Percentiles rank a stretch among this genome's conserved stretches.
These are phyloP conservation scores for Larimichthys crocea DNA, from an alignment of 2,113 vertebrate species.

Conservation along the genomic window DNA sequence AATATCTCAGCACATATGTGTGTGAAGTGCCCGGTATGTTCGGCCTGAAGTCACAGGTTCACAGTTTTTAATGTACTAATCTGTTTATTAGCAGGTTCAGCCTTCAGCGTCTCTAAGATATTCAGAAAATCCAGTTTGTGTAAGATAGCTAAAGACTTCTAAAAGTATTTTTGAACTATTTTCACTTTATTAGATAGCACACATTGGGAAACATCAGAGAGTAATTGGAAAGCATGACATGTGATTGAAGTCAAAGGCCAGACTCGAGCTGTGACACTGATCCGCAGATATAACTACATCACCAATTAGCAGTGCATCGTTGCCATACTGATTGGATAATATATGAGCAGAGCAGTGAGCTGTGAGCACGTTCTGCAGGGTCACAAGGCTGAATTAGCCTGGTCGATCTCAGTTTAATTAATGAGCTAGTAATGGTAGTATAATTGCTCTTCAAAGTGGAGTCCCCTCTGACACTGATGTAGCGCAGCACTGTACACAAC, in stretches of 20 bases:
- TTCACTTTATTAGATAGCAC: conserved; percentile 15
- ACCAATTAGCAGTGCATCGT: conserved; percentile 61
- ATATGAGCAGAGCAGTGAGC: conserved; percentile 60
- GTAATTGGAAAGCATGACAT: conserved; percentile 47
- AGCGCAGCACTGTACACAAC: conserved; percentile 31
- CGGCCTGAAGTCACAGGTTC: conserved; percentile 20
- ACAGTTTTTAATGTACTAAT: neutral
- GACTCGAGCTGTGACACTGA: conserved; percentile 53
- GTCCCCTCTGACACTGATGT: conserved; percentile 60
- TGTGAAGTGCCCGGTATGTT: conserved; percentile 21
- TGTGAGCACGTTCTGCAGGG: conserved; percentile 54
- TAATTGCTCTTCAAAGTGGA: conserved; percentile 70
- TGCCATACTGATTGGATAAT: conserved; percentile 64
- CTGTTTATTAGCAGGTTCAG: neutral
- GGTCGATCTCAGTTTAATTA: conserved; percentile 73
- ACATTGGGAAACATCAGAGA: conserved; percentile 23
- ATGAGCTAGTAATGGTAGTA: conserved; percentile 61
- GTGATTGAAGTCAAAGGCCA: conserved; percentile 65
- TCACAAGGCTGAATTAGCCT: conserved; percentile 70
- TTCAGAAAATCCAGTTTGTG: neutral
- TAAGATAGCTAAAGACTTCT: neutral
- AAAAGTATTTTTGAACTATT: conserved; percentile 11
- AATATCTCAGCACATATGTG: conserved; percentile 1
- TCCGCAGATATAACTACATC: conserved; percentile 60
- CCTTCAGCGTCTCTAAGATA: neutral